phyloP scores from a whole-genome alignment of 2,113 vertebrate genomes.

The Raphicerus campestris region DNA sequence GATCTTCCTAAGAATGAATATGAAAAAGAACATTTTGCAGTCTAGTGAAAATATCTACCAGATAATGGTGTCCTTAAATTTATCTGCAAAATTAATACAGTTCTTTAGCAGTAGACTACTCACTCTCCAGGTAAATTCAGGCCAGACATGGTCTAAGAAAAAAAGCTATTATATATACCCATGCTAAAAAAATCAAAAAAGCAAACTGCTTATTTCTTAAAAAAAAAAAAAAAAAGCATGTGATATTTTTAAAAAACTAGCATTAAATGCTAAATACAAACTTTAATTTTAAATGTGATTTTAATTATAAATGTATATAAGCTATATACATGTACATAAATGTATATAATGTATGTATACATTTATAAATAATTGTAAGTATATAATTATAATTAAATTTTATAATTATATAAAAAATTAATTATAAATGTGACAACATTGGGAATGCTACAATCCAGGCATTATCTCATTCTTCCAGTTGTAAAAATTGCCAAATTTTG shows the following conservation, averaged over 20 bases:
- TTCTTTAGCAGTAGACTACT: slow-evolving; percentile 64
- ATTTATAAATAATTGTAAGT: neutral
- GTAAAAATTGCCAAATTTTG: slow-evolving; percentile 17
- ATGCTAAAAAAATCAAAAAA: slow-evolving; percentile 48
- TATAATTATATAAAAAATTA: neutral
- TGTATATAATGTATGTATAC: neutral
- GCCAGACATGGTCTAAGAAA: slow-evolving; percentile 39
- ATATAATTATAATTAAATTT: neutral
- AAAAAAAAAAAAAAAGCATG: neutral
- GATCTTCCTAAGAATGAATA: slow-evolving; percentile 27
- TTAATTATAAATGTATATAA: neutral
- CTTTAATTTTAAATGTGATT: slow-evolving; percentile 12
- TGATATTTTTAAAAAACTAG: neutral
- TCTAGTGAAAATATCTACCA: slow-evolving; percentile 5
- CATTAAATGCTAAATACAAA: slow-evolving; percentile 13
- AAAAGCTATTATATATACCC: slow-evolving; percentile 69
- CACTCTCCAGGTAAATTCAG: slow-evolving; percentile 68
- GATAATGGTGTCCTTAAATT: neutral
- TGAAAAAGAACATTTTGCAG: neutral
- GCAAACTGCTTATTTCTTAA: slow-evolving; percentile 20
- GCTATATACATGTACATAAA: neutral
- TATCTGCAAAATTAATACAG: slow-evolving; percentile 53
- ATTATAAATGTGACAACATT: neutral
- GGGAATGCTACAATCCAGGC: neutral
- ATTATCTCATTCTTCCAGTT: neutral